A percentile compares a stretch with the other conserved stretches of the same genome.
Conservation (phyloP, 2,888 invertebrate species). For the Ichneumon xanthorius region DNA sequence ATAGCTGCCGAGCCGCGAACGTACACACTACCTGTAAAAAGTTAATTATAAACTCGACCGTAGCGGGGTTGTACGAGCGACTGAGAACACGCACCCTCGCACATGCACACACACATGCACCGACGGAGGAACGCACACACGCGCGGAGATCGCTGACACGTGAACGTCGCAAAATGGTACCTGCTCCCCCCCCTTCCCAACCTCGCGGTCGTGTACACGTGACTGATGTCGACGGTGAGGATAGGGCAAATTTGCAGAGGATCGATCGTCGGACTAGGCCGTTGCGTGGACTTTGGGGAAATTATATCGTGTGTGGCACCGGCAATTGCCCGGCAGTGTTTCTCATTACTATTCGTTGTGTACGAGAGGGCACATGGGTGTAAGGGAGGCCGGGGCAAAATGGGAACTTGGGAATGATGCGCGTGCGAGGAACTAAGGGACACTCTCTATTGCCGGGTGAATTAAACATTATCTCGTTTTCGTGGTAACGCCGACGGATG, state of each 20-base stretch:
- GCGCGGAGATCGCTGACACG: constrained; percentile 12
- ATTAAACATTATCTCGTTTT: neutral
- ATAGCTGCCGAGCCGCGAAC: constrained; percentile 42
- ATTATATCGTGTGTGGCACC: constrained; percentile 31
- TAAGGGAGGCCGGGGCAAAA: neutral
- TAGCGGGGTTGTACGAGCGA: constrained; percentile 44
- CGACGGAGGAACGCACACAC: constrained; percentile 6
- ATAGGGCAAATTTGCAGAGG: constrained; percentile 52
- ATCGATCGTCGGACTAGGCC: constrained; percentile 53
- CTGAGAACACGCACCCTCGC: constrained; percentile 38
- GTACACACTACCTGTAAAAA: constrained; percentile 43
- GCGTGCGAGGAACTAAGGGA: no score
- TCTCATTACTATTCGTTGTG: constrained; percentile 35
- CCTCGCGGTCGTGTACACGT: constrained; percentile 36
- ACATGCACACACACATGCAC: constrained; percentile 3
- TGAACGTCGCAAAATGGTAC: constrained; percentile 37
- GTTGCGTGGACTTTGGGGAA: constrained; percentile 52
- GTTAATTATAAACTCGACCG: constrained; percentile 60
- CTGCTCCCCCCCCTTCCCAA: neutral
- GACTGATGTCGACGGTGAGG: constrained; percentile 46
- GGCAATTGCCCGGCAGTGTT: constrained; percentile 18
- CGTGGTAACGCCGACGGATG: neutral
- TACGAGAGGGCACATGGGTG: constrained; percentile 18
- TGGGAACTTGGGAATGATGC: neutral
- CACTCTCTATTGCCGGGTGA: no score